Evolutionary conservation across 2,113 vertebrate genomes (phyloP), one percentile per base, ranked within the genome.

Genomic region (Trochalopteron elliotii): DNA sequence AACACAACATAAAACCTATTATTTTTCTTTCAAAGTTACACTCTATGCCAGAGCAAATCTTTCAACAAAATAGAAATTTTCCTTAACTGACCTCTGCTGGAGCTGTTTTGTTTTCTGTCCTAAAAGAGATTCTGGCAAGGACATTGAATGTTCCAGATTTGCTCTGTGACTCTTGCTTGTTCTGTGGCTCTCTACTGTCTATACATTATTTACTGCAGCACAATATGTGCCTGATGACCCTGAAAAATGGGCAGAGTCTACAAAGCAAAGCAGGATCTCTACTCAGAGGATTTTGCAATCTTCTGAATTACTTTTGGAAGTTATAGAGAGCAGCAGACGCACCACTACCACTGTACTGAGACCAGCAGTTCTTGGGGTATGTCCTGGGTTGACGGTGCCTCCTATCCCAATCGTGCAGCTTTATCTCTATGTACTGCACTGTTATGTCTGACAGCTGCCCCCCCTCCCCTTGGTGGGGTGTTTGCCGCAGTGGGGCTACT

Each of bases 11-110:
- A 67, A 87, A 67, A 2, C 9, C 23, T 68, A 10, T 4, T 31
- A 10, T 39, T 68, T 83, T 71, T 65, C 21, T 63, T 68, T 68
- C 27, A 56, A 76, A 89, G 15, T 57, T 33, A 63, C 13, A 42
- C 12, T 59, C 37, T 83, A 31, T 72, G 11, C 22, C 75, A 85
- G 89, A 72, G 28, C 37, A 87, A 79, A 85, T 60, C 52, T 56
- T 71, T 81, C 24, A 81, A 33, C 9, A 89, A 83, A 88, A 52
- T 15, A 42, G n/a, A 91, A 63, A 23, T 75, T 89, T 96, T 81
- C 83, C 60, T 74, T 82, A 97, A 49, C 35, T 94, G 82, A 90
- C 70, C 67, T 94, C 67, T 95, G 61, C 53, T 85, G 63, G 31
- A 93, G 15, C 27, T 91, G 49, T n/a, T 91, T 82, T 85, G n/a